Evolutionary conservation across 2,113 vertebrate species (phyloP), one percentile per base, ranked within the genome.

Genomic region (Caranx melampygus): DNA sequence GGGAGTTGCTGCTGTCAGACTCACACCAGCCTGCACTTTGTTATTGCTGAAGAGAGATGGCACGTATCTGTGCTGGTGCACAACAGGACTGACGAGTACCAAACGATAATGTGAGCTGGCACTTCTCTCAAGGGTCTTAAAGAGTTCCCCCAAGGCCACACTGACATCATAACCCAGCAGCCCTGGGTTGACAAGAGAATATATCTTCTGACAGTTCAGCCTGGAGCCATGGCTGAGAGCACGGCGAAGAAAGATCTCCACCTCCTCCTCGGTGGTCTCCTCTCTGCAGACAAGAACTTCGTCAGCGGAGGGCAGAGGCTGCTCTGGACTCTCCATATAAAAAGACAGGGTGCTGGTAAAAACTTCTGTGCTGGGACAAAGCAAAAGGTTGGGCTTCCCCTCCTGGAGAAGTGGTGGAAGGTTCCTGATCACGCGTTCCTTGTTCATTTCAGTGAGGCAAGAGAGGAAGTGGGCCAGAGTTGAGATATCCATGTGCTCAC

Each of bases 211-310:
- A 33, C 86, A 90, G 37, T 73, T 81, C 37, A 21, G 74, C 40
- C 3, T 49, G 31, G 78, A 58, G 7, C 73, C 69, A 60, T 85
- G 75, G 10, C 85, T 62, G 5, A 96, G 88, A 74, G 93, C 93
- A 75, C 94, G 86, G n/a, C 93, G 90, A 15, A 96, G 86, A 47
- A 96, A 94, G 66, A 96, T 91, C 76, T 96, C 94, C 20, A 95
- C 92, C 49, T 95, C 92, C 51, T 96, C 95, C 60, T 91, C 85
- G 31, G 90, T 88, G 20, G 95, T 96, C 20, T 93, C 79, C 4
- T 93, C 89, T 6, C 86, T 88, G 79, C 95, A 96, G 45, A 96
- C 85, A 4, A 96, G 82, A 20, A 96, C 92, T 78, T 96, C 95
- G 1, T 96, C 94, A 6, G 81, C 66, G 2, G 94, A 93, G 0